Conservation (phyloP, 2,888 invertebrate genomes). For the Corythucha ciliata region DNA sequence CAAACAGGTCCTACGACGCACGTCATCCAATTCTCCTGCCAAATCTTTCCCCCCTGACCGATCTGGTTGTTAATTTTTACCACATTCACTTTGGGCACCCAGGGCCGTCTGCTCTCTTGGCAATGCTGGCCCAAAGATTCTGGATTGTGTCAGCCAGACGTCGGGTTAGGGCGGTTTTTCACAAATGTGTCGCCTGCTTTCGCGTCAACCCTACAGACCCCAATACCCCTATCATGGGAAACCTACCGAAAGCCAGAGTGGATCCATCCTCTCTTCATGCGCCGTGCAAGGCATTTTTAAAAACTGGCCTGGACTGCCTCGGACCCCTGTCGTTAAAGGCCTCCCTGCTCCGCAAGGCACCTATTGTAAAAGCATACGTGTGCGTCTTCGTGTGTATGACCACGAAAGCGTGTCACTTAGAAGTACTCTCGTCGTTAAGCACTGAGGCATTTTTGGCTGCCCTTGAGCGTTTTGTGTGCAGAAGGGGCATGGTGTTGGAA, state of each 20-base stretch:
- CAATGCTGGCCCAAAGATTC: neutral
- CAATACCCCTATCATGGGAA: neutral
- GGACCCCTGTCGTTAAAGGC: neutral
- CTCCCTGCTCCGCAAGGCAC: neutral
- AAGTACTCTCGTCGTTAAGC: neutral
- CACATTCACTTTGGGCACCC: neutral
- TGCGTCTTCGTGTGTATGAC: neutral
- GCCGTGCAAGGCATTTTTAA: no score
- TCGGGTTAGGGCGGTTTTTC: neutral
- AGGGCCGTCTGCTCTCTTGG: neutral
- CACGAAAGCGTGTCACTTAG: neutral
- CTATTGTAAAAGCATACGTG: neutral
- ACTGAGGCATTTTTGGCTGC: neutral
- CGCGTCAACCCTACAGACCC: neutral
- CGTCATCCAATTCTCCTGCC: neutral
- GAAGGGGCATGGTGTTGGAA: neutral
- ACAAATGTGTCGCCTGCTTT: neutral
- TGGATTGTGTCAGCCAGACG: neutral
- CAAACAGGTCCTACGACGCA: neutral
- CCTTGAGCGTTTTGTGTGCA: neutral
- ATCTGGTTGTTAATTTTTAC: neutral
- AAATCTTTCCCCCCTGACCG: neutral
- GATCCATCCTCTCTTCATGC: neutral
- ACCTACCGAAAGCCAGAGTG: neutral
- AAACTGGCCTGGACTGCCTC: neutral